These are phyloP conservation scores for Bombus vancouverensis DNA, from an alignment of 1,140 invertebrate genomes.

Conservation along the genomic window DNA sequence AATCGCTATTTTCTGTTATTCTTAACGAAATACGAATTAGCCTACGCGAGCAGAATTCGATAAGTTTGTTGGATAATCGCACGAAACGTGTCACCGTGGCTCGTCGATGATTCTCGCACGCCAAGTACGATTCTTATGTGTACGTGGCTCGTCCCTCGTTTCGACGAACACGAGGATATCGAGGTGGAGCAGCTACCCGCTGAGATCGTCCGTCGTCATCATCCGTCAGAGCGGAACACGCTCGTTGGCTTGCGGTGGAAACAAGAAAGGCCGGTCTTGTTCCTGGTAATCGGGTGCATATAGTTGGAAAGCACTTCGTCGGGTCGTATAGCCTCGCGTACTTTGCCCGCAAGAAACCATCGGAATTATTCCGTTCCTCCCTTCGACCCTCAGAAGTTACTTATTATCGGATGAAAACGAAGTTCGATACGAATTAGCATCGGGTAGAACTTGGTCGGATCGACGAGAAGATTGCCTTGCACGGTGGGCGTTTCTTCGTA, in stretches of 20 bases:
- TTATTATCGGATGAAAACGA: slow-evolving; percentile 42
- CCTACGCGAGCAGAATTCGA: no score
- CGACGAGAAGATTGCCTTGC: neutral
- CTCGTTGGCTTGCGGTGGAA: slow-evolving; percentile 58
- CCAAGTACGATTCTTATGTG: neutral
- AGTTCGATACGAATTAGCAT: slow-evolving; percentile 40
- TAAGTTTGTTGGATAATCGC: neutral
- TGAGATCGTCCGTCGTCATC: slow-evolving; percentile 40
- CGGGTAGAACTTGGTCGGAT: neutral
- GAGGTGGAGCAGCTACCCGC: slow-evolving; percentile 30
- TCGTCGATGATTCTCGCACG: neutral
- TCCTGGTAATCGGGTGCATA: slow-evolving; percentile 66
- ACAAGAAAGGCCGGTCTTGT: slow-evolving; percentile 66
- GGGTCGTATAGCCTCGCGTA: slow-evolving; percentile 22
- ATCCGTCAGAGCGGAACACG: slow-evolving; percentile 45
- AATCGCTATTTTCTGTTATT: no score
- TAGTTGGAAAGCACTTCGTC: slow-evolving; percentile 59
- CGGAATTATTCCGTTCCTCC: slow-evolving; percentile 9
- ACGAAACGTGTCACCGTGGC: neutral
- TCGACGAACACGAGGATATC: neutral
- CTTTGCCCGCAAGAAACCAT: slow-evolving; percentile 26
- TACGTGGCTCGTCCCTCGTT: neutral
- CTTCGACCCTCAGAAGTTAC: neutral
- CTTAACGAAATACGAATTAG: no score
- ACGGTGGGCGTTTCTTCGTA: neutral